Evolutionary conservation across 2,888 invertebrate species (phyloP).

Genomic region (Phytoseiulus persimilis): DNA sequence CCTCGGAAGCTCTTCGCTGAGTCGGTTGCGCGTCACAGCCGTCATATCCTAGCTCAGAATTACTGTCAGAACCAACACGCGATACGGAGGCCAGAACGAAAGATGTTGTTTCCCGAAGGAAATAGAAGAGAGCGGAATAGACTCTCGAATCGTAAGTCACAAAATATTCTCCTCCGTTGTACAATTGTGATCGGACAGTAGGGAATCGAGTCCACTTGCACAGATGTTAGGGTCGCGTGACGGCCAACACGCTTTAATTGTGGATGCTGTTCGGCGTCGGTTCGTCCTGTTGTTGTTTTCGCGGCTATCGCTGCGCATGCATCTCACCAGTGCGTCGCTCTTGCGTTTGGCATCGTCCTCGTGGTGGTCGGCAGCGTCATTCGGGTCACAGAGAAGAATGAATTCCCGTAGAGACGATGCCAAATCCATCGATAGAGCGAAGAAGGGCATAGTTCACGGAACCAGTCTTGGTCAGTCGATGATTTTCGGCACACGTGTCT

Average conservation of each 20-base stretch:
- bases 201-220: background rate
- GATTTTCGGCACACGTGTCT: background rate
- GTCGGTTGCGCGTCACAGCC: background rate
- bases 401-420: background rate
- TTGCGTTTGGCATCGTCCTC: background rate
- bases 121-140: background rate
- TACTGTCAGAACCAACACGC: background rate
- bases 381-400: background rate
- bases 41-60: background rate
- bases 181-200: background rate
- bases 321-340: background rate
- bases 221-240: background rate
- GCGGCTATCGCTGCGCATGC: background rate
- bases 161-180: background rate
- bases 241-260: background rate
- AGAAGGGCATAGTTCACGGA: background rate
- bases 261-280: background rate
- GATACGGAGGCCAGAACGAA: background rate
- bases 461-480: background rate
- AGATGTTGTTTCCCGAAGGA: background rate
- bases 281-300: background rate
- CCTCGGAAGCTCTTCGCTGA: background rate
- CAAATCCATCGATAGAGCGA: background rate
- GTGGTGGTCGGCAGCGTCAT: background rate
- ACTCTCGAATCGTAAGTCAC: background rate